Evolutionary conservation across 1,140 invertebrate species (phyloP).

Genomic region (Solenopsis invicta): DNA sequence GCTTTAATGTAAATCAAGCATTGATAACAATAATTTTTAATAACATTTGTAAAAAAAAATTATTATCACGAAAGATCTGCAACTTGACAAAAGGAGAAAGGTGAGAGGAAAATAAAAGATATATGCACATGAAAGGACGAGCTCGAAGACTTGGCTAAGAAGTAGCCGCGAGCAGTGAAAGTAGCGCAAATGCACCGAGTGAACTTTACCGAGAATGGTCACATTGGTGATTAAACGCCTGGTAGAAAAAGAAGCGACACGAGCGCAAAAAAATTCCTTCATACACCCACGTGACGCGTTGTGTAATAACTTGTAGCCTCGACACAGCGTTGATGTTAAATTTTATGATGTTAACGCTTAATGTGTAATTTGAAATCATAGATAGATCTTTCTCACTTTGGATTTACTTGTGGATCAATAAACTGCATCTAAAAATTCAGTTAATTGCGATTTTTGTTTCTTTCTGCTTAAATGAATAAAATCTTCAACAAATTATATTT

Average conservation of each 20-base stretch:
- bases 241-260: conserved; percentile 54
- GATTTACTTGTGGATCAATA: neutral
- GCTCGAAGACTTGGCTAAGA: conserved; percentile 32
- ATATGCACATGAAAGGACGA: neutral
- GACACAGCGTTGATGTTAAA: neutral
- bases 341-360: neutral
- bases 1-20: neutral
- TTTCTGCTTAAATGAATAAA: neutral
- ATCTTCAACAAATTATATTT: neutral
- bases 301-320: conserved; percentile 55
- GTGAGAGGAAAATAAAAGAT: neutral
- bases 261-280: conserved; percentile 59
- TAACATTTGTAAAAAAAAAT: conserved; percentile 4
- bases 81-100: conserved; percentile 13
- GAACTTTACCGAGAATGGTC: conserved; percentile 78
- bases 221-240: conserved; percentile 59
- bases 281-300: conserved; percentile 53
- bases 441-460: neutral
- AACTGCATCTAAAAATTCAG: neutral
- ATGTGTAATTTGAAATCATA: neutral
- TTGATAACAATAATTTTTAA: conserved; percentile 6
- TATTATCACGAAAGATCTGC: conserved; percentile 25
- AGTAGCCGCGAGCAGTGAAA: conserved; percentile 79
- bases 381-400: neutral
- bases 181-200: conserved; percentile 67